Percentiles rank a stretch among this genome's conserved stretches.
Evolutionary conservation across 92 coral and sea anemone species (phyloP).

Genomic region (Virgularia gustaviana): DNA sequence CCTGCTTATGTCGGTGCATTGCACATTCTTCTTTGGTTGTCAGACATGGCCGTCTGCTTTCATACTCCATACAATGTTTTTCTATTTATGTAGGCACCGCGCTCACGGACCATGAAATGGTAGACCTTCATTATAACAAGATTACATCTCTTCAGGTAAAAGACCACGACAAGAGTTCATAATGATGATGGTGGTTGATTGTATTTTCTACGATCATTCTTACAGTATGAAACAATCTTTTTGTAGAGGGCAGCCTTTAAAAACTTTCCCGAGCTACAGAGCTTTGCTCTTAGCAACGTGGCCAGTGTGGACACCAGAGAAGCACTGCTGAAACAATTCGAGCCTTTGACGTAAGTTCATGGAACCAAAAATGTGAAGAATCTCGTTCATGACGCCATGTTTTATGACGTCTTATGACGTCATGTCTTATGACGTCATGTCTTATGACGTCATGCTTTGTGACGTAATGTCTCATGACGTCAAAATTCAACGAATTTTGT

Average conservation of each 20-base stretch:
- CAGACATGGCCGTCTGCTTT: neutral
- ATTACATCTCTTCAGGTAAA: slow-evolving; percentile 91
- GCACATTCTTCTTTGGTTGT: neutral
- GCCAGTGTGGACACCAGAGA: slow-evolving; percentile 98
- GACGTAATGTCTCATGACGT: neutral
- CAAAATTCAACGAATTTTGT: too few relatives aligned
- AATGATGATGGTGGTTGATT: neutral
- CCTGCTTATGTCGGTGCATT: neutral
- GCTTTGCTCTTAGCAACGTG: slow-evolving; percentile 97
- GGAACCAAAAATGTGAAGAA: neutral
- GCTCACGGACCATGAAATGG: slow-evolving; percentile 98
- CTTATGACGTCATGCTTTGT: neutral
- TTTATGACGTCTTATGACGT: neutral
- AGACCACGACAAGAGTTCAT: neutral
- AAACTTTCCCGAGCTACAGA: slow-evolving; percentile 92
- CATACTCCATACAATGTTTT: neutral
- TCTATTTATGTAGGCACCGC: slow-evolving; percentile 63
- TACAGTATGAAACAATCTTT: neutral
- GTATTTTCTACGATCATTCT: neutral
- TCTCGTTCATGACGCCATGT: neutral
- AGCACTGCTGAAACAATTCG: slow-evolving; percentile 81
- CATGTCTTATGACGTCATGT: neutral
- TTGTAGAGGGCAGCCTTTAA: slow-evolving; percentile 92
- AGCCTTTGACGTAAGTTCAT: slow-evolving; percentile 80
- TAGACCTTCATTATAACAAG: slow-evolving; percentile 93